Evolutionary conservation across 1,140 invertebrate genomes (phyloP).

Genomic region (Lamellibrachia luymesi): DNA sequence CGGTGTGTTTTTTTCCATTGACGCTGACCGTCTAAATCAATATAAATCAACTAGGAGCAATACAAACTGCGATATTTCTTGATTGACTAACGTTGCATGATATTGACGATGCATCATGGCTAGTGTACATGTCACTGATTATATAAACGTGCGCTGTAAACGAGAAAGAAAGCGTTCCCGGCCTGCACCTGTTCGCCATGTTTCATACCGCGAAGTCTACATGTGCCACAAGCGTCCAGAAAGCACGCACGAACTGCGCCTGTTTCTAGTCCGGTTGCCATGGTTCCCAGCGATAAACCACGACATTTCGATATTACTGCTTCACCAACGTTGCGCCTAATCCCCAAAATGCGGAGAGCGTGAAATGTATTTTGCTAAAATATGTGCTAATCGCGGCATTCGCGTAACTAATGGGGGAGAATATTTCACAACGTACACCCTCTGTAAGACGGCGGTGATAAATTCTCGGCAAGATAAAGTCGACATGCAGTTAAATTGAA

Average conservation of each 20-base stretch:
- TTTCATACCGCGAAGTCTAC: background rate
- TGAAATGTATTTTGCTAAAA: slow-evolving; percentile 1
- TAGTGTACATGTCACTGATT: background rate
- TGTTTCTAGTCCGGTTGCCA: background rate
- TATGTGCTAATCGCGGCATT: background rate
- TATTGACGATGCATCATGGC: background rate
- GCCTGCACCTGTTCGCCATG: background rate
- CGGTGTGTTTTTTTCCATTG: no score
- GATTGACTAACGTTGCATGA: background rate
- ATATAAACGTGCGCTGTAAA: background rate
- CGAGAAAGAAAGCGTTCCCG: background rate
- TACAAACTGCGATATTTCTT: no score
- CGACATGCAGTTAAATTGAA: background rate
- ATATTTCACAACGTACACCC: background rate
- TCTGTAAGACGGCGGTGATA: background rate
- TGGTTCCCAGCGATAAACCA: background rate
- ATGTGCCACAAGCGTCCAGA: background rate
- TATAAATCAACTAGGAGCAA: no score
- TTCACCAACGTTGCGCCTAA: background rate
- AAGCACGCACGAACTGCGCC: background rate
- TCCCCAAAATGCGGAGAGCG: background rate
- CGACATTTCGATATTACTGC: background rate
- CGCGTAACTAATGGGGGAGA: background rate
- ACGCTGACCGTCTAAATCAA: no score
- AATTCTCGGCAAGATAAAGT: background rate